Conservation (phyloP, 2,113 vertebrate genomes). For the Ptychochromis oligacanthus region DNA sequence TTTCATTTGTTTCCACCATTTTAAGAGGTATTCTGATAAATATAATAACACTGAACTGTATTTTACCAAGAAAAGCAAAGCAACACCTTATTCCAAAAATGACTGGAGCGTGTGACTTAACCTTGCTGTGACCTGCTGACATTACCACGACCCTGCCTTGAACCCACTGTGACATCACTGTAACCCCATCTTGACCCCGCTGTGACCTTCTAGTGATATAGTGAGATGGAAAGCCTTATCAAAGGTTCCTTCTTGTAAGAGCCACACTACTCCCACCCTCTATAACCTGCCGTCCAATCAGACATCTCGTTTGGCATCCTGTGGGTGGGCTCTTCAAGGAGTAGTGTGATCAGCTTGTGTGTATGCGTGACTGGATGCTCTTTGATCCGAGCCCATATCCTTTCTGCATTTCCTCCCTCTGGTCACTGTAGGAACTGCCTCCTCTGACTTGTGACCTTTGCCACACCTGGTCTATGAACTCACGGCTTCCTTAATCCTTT, state of each 20-base stretch:
- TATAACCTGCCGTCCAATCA: slow-evolving; percentile 27
- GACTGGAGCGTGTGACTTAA: slow-evolving; percentile 1
- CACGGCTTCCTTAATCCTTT: slow-evolving; percentile 44
- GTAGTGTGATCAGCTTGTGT: neutral
- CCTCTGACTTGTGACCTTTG: slow-evolving; percentile 35
- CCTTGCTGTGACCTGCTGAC: slow-evolving; percentile 11
- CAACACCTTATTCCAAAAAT: neutral
- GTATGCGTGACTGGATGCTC: neutral
- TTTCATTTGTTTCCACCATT: neutral
- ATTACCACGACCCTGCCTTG: slow-evolving; percentile 3
- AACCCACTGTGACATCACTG: slow-evolving; percentile 27
- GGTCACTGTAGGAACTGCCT: slow-evolving; percentile 14
- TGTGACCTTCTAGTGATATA: slow-evolving; percentile 23
- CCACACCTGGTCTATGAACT: slow-evolving; percentile 42
- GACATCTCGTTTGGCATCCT: neutral
- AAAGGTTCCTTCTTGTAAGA: neutral
- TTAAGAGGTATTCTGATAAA: neutral
- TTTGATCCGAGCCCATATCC: slow-evolving; percentile 50
- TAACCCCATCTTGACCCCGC: slow-evolving; percentile 23
- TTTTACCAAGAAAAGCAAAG: neutral
- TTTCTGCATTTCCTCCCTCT: slow-evolving; percentile 35
- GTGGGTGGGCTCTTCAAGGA: neutral
- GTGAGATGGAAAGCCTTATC: slow-evolving; percentile 22
- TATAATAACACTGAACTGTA: neutral
- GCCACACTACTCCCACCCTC: neutral